These are phyloP conservation scores for Gallinago solitaria DNA, from an alignment of 2,797 vertebrate species.

Conservation along the genomic window DNA sequence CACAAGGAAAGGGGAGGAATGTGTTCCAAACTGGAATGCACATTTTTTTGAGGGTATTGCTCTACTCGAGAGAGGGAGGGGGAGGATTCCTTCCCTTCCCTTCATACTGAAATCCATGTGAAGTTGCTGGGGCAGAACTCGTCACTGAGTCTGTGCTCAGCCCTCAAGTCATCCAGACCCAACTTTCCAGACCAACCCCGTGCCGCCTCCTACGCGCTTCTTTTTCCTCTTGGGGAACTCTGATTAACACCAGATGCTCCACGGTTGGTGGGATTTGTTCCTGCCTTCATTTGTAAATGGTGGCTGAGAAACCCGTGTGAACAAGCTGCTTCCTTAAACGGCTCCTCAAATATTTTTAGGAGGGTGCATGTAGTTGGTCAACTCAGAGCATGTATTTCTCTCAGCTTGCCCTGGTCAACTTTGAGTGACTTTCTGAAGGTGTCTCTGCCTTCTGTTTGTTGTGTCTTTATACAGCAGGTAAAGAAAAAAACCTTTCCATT, in stretches of 20 bases:
- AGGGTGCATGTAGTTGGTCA: neutral
- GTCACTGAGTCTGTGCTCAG: neutral
- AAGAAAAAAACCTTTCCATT: neutral
- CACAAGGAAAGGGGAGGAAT: neutral
- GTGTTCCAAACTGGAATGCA: neutral
- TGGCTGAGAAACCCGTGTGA: neutral
- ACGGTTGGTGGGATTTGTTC: neutral
- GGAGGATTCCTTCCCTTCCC: no score
- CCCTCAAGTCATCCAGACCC: neutral
- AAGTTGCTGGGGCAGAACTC: neutral
- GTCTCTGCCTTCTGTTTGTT: neutral
- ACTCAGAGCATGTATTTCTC: neutral
- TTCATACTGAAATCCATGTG: rapidly evolving
- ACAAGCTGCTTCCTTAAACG: neutral
- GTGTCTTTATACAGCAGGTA: neutral
- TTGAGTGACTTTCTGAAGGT: neutral
- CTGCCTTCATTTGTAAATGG: neutral
- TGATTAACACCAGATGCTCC: neutral
- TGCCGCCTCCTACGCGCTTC: neutral
- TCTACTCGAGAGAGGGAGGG: neutral
- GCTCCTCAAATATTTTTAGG: neutral
- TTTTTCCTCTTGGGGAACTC: neutral
- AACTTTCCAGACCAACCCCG: rapidly evolving
- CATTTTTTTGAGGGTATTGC: neutral
- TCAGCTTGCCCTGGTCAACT: neutral